Percentiles rank a stretch among this genome's conserved stretches.
These are phyloP conservation scores for Nasonia oneida DNA, from an alignment of 2,888 invertebrate genomes.

Conservation along the genomic window DNA sequence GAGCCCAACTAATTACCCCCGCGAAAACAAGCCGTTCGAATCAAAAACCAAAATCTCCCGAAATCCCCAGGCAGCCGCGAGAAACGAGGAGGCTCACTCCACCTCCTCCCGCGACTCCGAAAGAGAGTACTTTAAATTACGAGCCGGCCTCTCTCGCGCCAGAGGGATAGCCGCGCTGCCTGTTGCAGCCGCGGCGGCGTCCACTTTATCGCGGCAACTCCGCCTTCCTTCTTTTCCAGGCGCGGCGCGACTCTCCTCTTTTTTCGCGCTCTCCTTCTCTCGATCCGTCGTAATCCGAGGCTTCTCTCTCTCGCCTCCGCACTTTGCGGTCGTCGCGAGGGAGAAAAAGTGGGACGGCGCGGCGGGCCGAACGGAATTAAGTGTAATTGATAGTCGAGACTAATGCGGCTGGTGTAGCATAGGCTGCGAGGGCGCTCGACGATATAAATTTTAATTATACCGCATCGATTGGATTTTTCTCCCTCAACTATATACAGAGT, in stretches of 20 bases:
- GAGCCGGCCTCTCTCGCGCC: neutral
- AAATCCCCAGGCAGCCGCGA: neutral
- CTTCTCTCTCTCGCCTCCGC: slow-evolving; percentile 1
- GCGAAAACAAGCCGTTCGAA: neutral
- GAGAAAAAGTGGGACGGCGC: neutral
- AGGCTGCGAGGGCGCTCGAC: slow-evolving; percentile 34
- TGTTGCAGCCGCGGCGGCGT: slow-evolving; percentile 58
- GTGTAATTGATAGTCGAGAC: slow-evolving; percentile 62
- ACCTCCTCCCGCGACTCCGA: neutral
- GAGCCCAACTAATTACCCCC: neutral
- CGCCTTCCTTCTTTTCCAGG: slow-evolving; percentile 57
- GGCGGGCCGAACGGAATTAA: slow-evolving; percentile 50
- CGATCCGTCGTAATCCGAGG: slow-evolving; percentile 40
- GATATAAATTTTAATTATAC: slow-evolving; percentile 59
- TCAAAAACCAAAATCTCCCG: slow-evolving; percentile 1
- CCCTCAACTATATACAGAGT: too few relatives aligned
- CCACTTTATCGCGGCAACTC: slow-evolving; percentile 53
- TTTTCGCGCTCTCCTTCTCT: neutral
- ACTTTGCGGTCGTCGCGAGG: neutral
- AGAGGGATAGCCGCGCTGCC: slow-evolving; percentile 12
- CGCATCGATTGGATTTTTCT: slow-evolving; percentile 35
- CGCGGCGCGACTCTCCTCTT: neutral
- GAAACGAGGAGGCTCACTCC: neutral
- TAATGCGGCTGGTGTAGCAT: slow-evolving; percentile 51
- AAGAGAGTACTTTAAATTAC: slow-evolving; percentile 52